Evolutionary conservation across 2,113 vertebrate genomes (phyloP).

Genomic region (Nothoprocta pentlandii): DNA sequence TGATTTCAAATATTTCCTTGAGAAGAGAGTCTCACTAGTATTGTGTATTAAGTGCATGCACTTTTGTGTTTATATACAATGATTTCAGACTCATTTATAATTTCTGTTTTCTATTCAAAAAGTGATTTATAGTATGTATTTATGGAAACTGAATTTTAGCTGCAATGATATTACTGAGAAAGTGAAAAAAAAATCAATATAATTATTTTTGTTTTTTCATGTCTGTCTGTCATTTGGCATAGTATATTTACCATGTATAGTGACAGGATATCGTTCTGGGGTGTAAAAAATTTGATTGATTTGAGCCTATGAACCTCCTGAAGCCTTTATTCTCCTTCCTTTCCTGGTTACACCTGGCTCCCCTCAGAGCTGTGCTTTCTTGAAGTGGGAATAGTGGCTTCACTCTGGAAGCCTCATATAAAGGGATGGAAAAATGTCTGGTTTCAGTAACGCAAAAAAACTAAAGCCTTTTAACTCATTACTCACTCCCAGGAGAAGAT

Average conservation of each 20-base stretch:
- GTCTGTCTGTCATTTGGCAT: fast-evolving
- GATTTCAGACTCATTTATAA: not conserved
- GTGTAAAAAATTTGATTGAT: not conserved
- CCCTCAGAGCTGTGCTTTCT: not conserved
- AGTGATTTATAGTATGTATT: not conserved
- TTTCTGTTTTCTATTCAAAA: not conserved
- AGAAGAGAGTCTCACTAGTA: not conserved
- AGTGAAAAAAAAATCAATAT: not conserved
- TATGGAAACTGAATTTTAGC: not conserved
- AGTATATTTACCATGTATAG: not conserved
- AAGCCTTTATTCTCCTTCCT: not conserved
- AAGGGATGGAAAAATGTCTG: not conserved
- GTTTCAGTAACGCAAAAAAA: too few species aligned
- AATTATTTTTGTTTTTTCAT: not conserved
- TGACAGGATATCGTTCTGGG: not conserved
- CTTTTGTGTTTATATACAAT: not conserved
- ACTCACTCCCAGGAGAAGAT: not conserved
- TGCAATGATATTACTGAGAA: not conserved
- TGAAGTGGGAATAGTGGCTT: not conserved
- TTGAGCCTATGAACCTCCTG: not conserved
- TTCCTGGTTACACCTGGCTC: not conserved
- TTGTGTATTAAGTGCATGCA: not conserved
- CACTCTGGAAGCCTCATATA: not conserved
- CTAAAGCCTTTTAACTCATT: not conserved
- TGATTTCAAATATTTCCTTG: not conserved